Conservation (phyloP, 2,888 invertebrate genomes). For the Apotomis betuletana region DNA sequence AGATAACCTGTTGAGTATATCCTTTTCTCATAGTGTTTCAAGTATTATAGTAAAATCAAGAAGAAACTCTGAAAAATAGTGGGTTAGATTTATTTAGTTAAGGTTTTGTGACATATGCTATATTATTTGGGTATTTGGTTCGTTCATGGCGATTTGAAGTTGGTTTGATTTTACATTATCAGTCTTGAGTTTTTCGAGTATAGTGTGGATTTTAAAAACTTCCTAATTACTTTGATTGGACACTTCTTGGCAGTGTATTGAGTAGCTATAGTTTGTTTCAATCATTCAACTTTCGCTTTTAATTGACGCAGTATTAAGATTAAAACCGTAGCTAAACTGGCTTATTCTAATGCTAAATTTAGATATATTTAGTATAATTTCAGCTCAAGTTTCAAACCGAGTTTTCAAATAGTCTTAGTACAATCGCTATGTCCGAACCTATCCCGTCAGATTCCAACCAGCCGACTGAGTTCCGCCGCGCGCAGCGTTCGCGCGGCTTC, state of each 20-base stretch:
- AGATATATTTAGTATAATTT: slow-evolving; percentile 4
- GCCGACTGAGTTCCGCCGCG: slow-evolving; percentile 63
- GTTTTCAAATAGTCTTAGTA: slow-evolving; percentile 8
- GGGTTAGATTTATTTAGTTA: slow-evolving; percentile 10
- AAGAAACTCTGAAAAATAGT: slow-evolving; percentile 27
- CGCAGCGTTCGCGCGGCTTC: slow-evolving; percentile 96
- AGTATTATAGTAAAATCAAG: slow-evolving; percentile 28
- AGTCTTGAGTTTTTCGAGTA: neutral
- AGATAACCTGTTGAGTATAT: slow-evolving; percentile 1
- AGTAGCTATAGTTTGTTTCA: slow-evolving; percentile 16
- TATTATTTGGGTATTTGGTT: slow-evolving; percentile 14
- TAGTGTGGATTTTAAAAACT: neutral
- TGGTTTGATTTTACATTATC: neutral
- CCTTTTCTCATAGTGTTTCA: slow-evolving; percentile 25
- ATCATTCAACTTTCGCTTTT: slow-evolving; percentile 3
- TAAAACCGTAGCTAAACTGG: slow-evolving; percentile 11
- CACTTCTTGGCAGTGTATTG: slow-evolving; percentile 2
- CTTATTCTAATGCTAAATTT: slow-evolving; percentile 20
- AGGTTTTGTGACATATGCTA: slow-evolving; percentile 18
- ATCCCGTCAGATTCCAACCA: neutral
- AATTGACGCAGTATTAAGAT: neutral
- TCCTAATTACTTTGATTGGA: neutral
- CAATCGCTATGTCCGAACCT: slow-evolving; percentile 33
- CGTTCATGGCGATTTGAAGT: slow-evolving; percentile 29
- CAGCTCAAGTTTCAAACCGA: slow-evolving; percentile 1